Conservation (phyloP, 2,113 vertebrate species). For the Melanostigma gelatinosum region DNA sequence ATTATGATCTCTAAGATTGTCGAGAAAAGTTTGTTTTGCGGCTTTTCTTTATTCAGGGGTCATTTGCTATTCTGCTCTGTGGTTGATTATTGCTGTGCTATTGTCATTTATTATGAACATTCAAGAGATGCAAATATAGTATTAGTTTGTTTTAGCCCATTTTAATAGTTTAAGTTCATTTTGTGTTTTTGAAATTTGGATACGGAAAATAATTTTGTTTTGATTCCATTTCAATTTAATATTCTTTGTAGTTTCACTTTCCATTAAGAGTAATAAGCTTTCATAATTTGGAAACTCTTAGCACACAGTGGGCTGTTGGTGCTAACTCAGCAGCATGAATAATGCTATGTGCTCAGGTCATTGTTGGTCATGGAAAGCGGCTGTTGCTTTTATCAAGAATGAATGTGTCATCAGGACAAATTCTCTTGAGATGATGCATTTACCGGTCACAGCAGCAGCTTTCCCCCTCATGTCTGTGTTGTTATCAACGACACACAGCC, state of each 20-base stretch:
- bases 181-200: background rate
- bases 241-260: background rate
- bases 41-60: background rate
- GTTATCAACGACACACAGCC: background rate
- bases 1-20: background rate
- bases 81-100: background rate
- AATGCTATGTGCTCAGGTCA: background rate
- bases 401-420: background rate
- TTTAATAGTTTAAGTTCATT: background rate
- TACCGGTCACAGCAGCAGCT: background rate
- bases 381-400: background rate
- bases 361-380: background rate
- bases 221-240: background rate
- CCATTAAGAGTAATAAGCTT: background rate
- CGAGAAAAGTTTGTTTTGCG: background rate
- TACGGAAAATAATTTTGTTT: background rate
- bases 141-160: background rate
- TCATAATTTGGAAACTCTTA: constrained; percentile 4
- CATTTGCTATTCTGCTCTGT: too few relatives aligned
- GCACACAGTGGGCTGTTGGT: background rate
- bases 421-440: constrained; percentile 5
- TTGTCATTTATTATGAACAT: background rate
- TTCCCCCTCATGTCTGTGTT: background rate
- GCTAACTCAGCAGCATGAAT: constrained; percentile 23
- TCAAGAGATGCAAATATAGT: background rate